Evolutionary conservation across 2,888 invertebrate genomes (phyloP), one percentile per base, ranked within the genome.

Genomic region (Caenorhabditis drosophilae): DNA sequence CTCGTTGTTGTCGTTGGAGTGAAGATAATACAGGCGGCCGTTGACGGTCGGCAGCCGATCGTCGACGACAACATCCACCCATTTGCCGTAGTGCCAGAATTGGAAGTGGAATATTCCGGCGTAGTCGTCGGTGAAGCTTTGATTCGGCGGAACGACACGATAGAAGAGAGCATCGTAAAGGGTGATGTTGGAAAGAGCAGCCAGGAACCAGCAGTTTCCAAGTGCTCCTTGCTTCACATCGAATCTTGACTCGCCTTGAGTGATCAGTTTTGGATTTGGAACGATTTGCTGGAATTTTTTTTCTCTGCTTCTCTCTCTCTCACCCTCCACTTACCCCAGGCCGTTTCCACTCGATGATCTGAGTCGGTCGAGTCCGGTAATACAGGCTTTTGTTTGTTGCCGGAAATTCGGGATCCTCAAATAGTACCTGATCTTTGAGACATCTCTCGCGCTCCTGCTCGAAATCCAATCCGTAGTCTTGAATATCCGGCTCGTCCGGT

Each of bases 231-330:
- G 64, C 31, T 64, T 58, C n/a, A 98, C 93, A 86, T 98, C 98
- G 87, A 98, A 98, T 52, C 98, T 89, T 25, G 93, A 92, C 85
- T 92, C 96, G 1, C 95, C 97, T 80, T 92, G 94, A 40, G 92
- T 91, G 84, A 97, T 93, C 67, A 96, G 89, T 82, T 92, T 89
- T 0, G 97, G 95, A 82, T 92, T 88, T 38, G 89, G 89, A 60
- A 88, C 87, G 66, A 97, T 91, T 87, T 96, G 92, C 55, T 55
- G 38, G 3, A 52, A 73, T 38, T n/a, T 4, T 20, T 12, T 45
- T 23, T 45, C 16, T 9, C 9, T 18, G 16, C 6, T 9, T 7
- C n/a, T 40, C n/a, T 7, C n/a, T 6, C 6, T 12, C 12, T 15
- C 16, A 4, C 6, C 4, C 2, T 2, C 2, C 20, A 35, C 38